Percentiles rank a stretch among this genome's conserved stretches.
phyloP scores from a whole-genome alignment of 2,113 vertebrate genomes.

The Percina caprodes region DNA sequence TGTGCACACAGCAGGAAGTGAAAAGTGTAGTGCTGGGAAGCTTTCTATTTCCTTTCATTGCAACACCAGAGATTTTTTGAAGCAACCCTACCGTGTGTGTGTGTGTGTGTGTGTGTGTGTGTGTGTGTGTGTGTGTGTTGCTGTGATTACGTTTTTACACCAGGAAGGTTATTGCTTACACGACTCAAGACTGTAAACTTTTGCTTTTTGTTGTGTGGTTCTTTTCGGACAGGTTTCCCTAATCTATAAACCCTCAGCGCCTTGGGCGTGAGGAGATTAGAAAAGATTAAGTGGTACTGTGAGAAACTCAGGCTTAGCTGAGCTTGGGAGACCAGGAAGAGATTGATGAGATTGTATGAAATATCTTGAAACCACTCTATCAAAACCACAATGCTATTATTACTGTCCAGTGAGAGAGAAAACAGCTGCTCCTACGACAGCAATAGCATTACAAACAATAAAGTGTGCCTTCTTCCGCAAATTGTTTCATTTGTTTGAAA shows the following conservation, averaged over 20 bases:
- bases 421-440: neutral
- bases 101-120: conserved; percentile 16
- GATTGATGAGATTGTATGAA: conserved; percentile 5
- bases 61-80: conserved; percentile 26
- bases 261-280: conserved; percentile 27
- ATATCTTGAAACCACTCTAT: neutral
- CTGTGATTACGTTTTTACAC: conserved; percentile 20
- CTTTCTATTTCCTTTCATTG: conserved; percentile 37
- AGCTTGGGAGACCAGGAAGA: conserved; percentile 27
- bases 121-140: conserved; percentile 2
- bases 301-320: conserved; percentile 30
- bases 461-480: neutral
- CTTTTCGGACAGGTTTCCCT: conserved; percentile 7
- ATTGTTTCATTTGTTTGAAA: conserved; percentile 9
- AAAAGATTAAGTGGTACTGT: conserved; percentile 36
- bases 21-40: neutral
- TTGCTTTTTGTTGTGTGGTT: conserved; percentile 12
- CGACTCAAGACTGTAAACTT: neutral
- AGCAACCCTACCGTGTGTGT: neutral
- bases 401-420: neutral
- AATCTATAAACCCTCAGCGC: conserved; percentile 18
- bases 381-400: neutral
- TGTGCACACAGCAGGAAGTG: conserved; percentile 43
- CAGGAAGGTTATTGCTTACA: conserved; percentile 18
- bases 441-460: neutral